Evolutionary conservation across 2,797 vertebrate species (phyloP), one percentile per base, ranked within the genome.

Genomic region (Cuniculus paca): DNA sequence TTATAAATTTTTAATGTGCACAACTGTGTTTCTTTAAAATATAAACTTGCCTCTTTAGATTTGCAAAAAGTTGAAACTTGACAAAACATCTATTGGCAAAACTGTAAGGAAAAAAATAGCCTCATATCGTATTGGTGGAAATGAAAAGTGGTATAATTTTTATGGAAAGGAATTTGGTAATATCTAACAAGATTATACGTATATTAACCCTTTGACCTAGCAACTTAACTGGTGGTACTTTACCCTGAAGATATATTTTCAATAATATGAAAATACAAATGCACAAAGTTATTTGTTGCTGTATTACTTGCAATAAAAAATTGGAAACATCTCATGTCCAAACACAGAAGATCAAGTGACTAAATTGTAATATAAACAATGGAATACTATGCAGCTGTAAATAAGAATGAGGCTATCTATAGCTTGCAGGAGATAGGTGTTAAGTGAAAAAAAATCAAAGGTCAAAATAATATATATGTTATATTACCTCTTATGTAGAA

Each of bases 1-100:
- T 70, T 83, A 70, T 95, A 78, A 91, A 72, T 88, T 34, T 95
- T 95, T 91, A 89, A 80, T 84, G 68, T 86, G 48, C 3, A 34
- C 45, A 74, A 77, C 34, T 74, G 28, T 63, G 45, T 84, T 91
- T 56, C 28, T 56, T 91, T 86, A 88, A 89, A 78, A 75, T 84
- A 10, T 52, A 90, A 90, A 13, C 61, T 96, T 81, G 34, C 50
- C 20, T 42, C 74, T 65, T 90, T n/a, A 60, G 50, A 88, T 68
- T 68, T 68, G 60, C 22, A 63, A 83, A 87, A 14, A 58, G 74
- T 42, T 42, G 19, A 92, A 95, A 39, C 34, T 83, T 80, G 50
- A 90, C 13, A 58, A 63, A 87, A 74, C 0, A 45, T 4, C 82
- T 56, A 36, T 52, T 90, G 70, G 58, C 6, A 65, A 94, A 77